phyloP scores from a whole-genome alignment of 2,888 invertebrate genomes.

The Cistogaster globosa region DNA sequence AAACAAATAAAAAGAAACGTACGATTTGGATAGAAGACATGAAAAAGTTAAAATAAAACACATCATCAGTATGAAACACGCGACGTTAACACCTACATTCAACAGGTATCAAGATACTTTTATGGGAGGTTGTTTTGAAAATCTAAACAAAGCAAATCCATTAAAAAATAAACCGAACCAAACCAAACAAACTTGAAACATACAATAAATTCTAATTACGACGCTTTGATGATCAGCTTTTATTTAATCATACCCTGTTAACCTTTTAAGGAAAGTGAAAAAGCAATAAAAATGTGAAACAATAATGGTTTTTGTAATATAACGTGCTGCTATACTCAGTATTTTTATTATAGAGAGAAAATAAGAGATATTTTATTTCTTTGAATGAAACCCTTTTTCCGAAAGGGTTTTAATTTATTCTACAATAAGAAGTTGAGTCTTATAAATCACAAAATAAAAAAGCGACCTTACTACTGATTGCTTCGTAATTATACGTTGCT shows the following conservation, averaged over 20 bases:
- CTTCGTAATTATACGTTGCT: too few species aligned
- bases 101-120: constrained; percentile 53
- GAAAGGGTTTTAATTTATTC: too few species aligned
- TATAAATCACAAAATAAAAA: too few species aligned
- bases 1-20: constrained; percentile 27
- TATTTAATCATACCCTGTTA: constrained; percentile 35
- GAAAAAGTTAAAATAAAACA: constrained; percentile 35
- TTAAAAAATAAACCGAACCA: constrained; percentile 24
- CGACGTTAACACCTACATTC: constrained; percentile 66
- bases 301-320: too few species aligned
- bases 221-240: constrained; percentile 49
- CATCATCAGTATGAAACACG: constrained; percentile 65
- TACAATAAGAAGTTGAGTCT: too few species aligned
- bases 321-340: too few species aligned
- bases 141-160: constrained; percentile 44
- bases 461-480: too few species aligned
- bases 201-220: constrained; percentile 48
- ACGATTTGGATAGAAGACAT: constrained; percentile 42
- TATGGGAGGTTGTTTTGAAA: constrained; percentile 67
- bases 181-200: constrained; percentile 52
- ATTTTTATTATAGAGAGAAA: too few species aligned
- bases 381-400: too few species aligned
- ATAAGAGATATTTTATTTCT: too few species aligned
- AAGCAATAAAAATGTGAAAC: background rate
- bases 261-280: constrained; percentile 14